Evolutionary conservation across 2,113 vertebrate genomes (phyloP).

Genomic region (Brachypteracias leptosomus): DNA sequence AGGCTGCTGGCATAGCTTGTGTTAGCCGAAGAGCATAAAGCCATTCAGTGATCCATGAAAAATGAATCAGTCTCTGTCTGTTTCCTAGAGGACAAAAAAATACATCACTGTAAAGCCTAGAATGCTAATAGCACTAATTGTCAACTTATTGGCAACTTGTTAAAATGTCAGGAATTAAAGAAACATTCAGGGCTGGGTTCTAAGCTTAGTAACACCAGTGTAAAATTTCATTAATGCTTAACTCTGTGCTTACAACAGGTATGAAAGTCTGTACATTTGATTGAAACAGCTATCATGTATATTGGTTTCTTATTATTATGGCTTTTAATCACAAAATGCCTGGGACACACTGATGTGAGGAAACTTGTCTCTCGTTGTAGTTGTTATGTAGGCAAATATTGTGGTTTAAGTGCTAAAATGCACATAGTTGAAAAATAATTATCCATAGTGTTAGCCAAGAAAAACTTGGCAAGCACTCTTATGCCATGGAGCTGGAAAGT

Average conservation of each 20-base stretch:
- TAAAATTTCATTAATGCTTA: not conserved
- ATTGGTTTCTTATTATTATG: not conserved
- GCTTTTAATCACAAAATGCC: not conserved
- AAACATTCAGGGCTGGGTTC: not conserved
- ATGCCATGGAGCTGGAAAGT: not conserved
- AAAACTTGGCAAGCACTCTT: conserved; percentile 35
- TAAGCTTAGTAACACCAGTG: not conserved
- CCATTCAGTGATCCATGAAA: fast-evolving
- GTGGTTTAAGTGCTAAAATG: conserved; percentile 59
- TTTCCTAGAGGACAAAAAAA: not conserved
- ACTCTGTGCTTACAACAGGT: not conserved
- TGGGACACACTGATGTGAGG: not conserved
- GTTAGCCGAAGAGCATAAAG: not conserved
- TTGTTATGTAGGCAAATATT: conserved; percentile 45
- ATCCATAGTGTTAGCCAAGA: conserved; percentile 28
- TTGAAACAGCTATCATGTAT: not conserved
- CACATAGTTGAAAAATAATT: conserved; percentile 54
- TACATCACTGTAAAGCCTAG: not conserved
- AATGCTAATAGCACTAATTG: not conserved
- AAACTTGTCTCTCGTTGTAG: not conserved
- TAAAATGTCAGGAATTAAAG: not conserved
- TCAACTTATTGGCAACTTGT: not conserved
- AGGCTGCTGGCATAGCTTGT: not conserved
- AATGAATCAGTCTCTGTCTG: not conserved
- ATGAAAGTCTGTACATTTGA: not conserved